Percentiles rank a stretch among this genome's conserved stretches.
Conservation (phyloP, 2,113 vertebrate genomes). For the Rhea pennata region DNA sequence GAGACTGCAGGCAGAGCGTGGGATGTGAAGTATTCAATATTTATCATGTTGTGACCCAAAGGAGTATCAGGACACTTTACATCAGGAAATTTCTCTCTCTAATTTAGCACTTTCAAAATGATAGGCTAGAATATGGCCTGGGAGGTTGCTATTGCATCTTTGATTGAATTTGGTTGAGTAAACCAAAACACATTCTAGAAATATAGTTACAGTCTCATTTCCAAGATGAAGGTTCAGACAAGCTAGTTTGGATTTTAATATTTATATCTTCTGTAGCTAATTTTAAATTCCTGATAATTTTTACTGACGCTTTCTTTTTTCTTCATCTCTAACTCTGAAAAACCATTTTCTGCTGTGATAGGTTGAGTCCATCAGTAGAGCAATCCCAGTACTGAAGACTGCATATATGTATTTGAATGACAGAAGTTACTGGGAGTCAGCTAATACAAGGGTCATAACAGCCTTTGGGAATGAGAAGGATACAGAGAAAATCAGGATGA, state of each 20-base stretch:
- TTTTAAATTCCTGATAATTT: not conserved
- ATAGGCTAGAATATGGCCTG: not conserved
- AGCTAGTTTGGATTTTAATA: not conserved
- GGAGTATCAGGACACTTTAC: slow-evolving; percentile 28
- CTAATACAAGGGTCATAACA: not conserved
- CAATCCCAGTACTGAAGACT: not conserved
- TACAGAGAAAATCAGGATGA: not conserved
- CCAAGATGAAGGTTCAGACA: not conserved
- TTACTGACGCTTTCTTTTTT: not conserved
- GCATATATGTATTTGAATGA: not conserved
- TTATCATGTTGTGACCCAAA: slow-evolving; percentile 60
- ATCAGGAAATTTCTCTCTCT: slow-evolving; percentile 27
- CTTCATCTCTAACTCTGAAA: not conserved
- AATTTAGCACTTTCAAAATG: not conserved
- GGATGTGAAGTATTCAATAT: slow-evolving; percentile 51
- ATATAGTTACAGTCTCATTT: not conserved
- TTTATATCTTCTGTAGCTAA: not conserved
- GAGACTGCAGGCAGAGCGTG: slow-evolving; percentile 33
- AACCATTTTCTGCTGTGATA: not conserved
- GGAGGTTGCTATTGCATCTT: not conserved
- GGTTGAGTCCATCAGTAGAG: not conserved
- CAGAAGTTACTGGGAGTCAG: not conserved
- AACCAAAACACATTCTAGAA: not conserved
- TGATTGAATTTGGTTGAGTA: not conserved
- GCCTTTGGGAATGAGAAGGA: not conserved